Evolutionary conservation across 2,797 vertebrate genomes (phyloP).

Genomic region (Poeciliopsis turneri): DNA sequence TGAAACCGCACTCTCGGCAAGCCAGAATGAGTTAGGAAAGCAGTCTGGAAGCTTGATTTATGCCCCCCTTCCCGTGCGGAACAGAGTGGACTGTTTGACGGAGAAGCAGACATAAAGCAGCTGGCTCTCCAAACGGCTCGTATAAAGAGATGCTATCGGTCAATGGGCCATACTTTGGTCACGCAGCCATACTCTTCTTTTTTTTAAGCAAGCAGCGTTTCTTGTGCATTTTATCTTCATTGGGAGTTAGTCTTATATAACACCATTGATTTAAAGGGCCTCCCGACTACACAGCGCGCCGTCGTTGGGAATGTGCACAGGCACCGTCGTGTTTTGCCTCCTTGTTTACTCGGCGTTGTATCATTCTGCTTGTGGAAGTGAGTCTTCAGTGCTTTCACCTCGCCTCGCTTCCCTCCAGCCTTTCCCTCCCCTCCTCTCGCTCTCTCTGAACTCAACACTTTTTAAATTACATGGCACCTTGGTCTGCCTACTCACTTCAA

Average conservation of each 20-base stretch:
- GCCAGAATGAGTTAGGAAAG: constrained; percentile 49
- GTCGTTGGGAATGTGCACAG: constrained; percentile 16
- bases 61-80: constrained; percentile 42
- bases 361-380: neutral
- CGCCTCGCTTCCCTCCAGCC: neutral
- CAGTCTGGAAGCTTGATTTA: constrained; percentile 60
- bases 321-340: neutral
- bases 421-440: neutral
- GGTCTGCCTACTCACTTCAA: neutral
- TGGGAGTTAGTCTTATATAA: constrained; percentile 61
- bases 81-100: constrained; percentile 59
- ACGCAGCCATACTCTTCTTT: constrained; percentile 44
- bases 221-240: constrained; percentile 64
- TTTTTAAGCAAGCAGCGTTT: constrained; percentile 38
- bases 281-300: constrained; percentile 33
- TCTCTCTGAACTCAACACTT: neutral
- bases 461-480: neutral
- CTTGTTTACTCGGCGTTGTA: neutral
- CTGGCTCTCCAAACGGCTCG: constrained; percentile 64
- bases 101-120: constrained; percentile 70
- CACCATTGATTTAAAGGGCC: constrained; percentile 52
- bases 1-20: constrained; percentile 50
- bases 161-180: constrained; percentile 65
- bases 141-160: constrained; percentile 71
- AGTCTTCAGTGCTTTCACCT: neutral